Conservation (phyloP, 1,140 invertebrate species). For the Melitaea cinxia region DNA sequence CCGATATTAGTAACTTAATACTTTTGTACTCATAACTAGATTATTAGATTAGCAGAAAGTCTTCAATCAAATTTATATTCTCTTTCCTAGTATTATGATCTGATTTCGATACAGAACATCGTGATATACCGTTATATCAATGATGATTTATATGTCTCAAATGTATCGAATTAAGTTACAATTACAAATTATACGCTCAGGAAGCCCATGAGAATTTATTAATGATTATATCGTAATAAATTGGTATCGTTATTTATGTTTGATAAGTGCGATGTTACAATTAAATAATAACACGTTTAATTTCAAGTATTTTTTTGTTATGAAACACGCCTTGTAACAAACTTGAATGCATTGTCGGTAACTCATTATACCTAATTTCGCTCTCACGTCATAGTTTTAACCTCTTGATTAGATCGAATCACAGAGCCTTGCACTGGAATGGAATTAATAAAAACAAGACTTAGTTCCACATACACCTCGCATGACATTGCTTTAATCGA, state of each 20-base stretch:
- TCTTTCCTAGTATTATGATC: not conserved
- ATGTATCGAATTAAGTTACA: constrained; percentile 18
- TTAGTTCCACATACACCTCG: constrained; percentile 28
- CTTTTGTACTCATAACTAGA: no score
- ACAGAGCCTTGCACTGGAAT: constrained; percentile 39
- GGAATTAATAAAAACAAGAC: constrained; percentile 25
- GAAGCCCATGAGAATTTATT: constrained; percentile 26
- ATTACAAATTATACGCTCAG: constrained; percentile 20
- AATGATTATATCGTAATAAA: not conserved
- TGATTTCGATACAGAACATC: constrained; percentile 8
- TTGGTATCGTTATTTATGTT: not conserved
- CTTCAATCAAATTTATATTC: not conserved
- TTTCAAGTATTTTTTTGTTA: no score
- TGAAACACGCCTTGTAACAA: not conserved
- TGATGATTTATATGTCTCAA: constrained; percentile 22
- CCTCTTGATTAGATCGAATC: constrained; percentile 23
- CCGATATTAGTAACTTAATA: no score
- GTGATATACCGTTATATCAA: constrained; percentile 5
- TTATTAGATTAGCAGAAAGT: no score
- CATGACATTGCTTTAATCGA: constrained; percentile 37
- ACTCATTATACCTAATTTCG: constrained; percentile 7
- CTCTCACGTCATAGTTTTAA: constrained; percentile 20
- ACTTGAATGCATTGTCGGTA: not conserved
- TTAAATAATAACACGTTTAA: not conserved
- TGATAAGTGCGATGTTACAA: not conserved